phyloP scores from a whole-genome alignment of 2,113 vertebrate genomes.

The Nycticebus coucang region DNA sequence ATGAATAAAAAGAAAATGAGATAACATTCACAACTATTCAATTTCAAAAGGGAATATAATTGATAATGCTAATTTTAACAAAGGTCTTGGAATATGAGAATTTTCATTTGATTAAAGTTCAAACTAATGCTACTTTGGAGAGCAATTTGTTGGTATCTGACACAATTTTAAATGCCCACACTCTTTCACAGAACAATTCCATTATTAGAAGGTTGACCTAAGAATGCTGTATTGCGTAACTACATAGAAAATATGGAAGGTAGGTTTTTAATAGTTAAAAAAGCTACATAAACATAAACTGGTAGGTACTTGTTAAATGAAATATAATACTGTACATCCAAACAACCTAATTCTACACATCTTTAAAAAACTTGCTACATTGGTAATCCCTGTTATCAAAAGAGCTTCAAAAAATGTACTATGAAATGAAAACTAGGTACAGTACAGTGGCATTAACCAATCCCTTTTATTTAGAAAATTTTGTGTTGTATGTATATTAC shows the following conservation, averaged over 20 bases:
- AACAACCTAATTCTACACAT: neutral
- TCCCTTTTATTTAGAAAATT: neutral
- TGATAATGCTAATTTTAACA: neutral
- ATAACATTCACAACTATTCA: neutral
- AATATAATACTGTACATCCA: neutral
- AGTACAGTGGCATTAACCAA: neutral
- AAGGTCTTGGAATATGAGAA: neutral
- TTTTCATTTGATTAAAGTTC: neutral
- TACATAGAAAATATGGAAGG: neutral
- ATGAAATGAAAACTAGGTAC: neutral
- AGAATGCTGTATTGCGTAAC: neutral
- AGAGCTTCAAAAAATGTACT: neutral
- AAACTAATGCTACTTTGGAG: neutral
- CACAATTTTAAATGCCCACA: neutral
- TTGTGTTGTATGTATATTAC: neutral
- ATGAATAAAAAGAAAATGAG: neutral
- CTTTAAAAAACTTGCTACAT: neutral
- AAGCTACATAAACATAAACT: neutral
- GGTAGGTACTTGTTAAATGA: neutral
- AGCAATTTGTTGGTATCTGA: neutral
- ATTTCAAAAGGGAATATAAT: neutral
- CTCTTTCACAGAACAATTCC: neutral
- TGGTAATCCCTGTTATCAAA: neutral
- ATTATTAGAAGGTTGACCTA: neutral
- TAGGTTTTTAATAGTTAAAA: neutral